A percentile compares a stretch with the other conserved stretches of the same genome.
phyloP scores from a whole-genome alignment of 2,888 invertebrate species.

The Macaria liturata region DNA sequence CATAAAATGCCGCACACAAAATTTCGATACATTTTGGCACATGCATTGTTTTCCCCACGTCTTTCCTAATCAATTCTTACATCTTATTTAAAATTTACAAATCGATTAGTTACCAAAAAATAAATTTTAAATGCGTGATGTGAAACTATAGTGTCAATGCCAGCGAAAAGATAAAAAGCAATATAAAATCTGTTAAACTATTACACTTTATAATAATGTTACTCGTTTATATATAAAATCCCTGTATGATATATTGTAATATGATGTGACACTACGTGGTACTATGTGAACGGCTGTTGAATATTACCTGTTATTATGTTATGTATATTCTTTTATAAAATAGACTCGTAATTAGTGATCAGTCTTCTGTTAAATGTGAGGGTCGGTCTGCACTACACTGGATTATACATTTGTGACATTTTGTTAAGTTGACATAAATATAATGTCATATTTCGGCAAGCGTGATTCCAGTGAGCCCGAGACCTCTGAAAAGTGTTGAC shows the following conservation, averaged over 20 bases:
- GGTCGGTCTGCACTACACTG: slow-evolving; percentile 46
- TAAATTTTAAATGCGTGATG: slow-evolving; percentile 11
- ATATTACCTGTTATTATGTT: slow-evolving; percentile 47
- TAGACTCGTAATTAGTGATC: slow-evolving; percentile 80
- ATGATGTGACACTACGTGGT: slow-evolving; percentile 61
- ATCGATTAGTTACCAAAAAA: slow-evolving; percentile 33
- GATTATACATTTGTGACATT: slow-evolving; percentile 6
- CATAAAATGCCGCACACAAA: slow-evolving; percentile 34
- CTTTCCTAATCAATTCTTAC: slow-evolving; percentile 29
- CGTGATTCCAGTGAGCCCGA: slow-evolving; percentile 15
- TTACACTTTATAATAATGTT: slow-evolving; percentile 74
- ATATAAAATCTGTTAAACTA: slow-evolving; percentile 72
- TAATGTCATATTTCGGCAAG: slow-evolving; percentile 8
- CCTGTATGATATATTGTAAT: slow-evolving; percentile 82
- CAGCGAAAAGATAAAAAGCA: slow-evolving; percentile 59
- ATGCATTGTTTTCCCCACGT: slow-evolving; percentile 50
- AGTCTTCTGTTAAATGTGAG: slow-evolving; percentile 76
- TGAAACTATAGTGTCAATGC: slow-evolving; percentile 30
- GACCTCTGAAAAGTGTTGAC: slow-evolving; percentile 21
- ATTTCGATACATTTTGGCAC: slow-evolving; percentile 63
- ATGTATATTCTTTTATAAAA: slow-evolving; percentile 78
- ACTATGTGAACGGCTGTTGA: slow-evolving; percentile 41
- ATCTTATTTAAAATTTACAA: slow-evolving; percentile 32
- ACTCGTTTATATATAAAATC: slow-evolving; percentile 81
- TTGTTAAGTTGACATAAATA: slow-evolving; percentile 8